These are phyloP conservation scores for Hecatera dysodea DNA, from an alignment of 2,888 invertebrate species.

Conservation along the genomic window DNA sequence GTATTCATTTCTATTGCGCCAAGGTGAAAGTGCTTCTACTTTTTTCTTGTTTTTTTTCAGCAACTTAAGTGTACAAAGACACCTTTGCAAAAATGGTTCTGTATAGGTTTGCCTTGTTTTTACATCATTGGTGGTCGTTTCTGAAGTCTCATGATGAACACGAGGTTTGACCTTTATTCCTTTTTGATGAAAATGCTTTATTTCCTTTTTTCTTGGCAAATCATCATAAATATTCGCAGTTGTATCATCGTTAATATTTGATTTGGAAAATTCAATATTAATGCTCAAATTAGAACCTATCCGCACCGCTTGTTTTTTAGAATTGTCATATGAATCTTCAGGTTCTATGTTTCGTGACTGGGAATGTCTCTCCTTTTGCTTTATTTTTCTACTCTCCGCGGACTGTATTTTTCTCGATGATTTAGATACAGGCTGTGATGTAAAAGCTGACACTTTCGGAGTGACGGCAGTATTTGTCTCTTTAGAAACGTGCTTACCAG, in stretches of 20 bases:
- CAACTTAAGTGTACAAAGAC: constrained; percentile 52
- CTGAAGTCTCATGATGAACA: constrained; percentile 24
- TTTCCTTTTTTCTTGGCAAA: constrained; percentile 13
- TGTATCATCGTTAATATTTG: constrained; percentile 4
- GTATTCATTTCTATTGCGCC: constrained; percentile 14
- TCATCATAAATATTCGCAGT: neutral
- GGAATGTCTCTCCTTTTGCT: constrained; percentile 10
- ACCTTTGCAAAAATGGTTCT: constrained; percentile 44
- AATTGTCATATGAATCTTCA: constrained; percentile 29
- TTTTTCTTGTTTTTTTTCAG: constrained; percentile 54
- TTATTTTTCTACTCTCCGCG: constrained; percentile 11
- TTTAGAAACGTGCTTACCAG: constrained; percentile 21
- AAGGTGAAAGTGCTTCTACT: constrained; percentile 13
- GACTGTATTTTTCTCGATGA: constrained; percentile 26
- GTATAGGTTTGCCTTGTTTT: constrained; percentile 46
- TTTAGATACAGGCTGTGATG: constrained; percentile 43
- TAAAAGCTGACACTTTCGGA: constrained; percentile 33
- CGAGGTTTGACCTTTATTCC: constrained; percentile 41
- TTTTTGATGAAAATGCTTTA: constrained; percentile 16
- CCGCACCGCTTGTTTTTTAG: constrained; percentile 61
- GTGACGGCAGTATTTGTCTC: constrained; percentile 32
- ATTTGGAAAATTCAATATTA: constrained; percentile 68
- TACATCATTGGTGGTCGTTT: constrained; percentile 18
- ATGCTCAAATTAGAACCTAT: constrained; percentile 69
- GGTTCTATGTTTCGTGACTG: constrained; percentile 17